phyloP scores from a whole-genome alignment of 30 jellyfish, hydroid and myxozoan species.

The Phacellophora camtschatica region DNA sequence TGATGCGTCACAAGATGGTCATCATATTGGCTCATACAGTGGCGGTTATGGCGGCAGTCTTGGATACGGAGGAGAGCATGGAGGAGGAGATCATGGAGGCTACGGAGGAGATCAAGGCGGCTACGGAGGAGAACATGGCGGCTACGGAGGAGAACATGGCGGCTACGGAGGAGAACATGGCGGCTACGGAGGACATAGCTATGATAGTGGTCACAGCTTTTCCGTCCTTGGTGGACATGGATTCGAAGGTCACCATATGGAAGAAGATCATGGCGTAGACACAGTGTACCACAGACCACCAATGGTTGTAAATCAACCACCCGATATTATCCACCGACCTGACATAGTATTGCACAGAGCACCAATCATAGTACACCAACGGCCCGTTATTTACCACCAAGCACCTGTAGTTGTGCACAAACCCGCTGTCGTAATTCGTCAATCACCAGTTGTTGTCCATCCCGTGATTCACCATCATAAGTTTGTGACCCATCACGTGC shows the following conservation, averaged over 20 bases:
- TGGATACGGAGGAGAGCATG: constrained; percentile 19
- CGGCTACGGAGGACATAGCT: constrained; percentile 16
- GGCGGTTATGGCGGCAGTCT: constrained; percentile 16
- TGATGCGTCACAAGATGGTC: background rate
- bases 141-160: background rate
- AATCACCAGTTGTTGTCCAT: constrained; percentile 78
- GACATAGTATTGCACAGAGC: constrained; percentile 80
- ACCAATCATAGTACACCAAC: constrained; percentile 76
- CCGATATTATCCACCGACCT: constrained; percentile 77
- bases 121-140: constrained; percentile 34
- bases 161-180: constrained; percentile 16
- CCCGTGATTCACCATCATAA: constrained; percentile 84
- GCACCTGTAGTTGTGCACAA: constrained; percentile 84
- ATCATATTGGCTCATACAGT: too few species aligned
- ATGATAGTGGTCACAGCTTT: constrained; percentile 6
- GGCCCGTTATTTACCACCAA: constrained; percentile 82
- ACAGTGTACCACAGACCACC: constrained; percentile 78
- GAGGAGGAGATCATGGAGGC: constrained; percentile 28
- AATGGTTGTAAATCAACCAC: constrained; percentile 71
- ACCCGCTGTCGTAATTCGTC: constrained; percentile 72
- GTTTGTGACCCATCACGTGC: constrained; percentile 81
- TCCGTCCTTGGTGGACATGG: background rate
- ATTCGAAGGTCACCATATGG: constrained; percentile 12
- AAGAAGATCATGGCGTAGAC: constrained; percentile 46
- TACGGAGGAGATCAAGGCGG: background rate